Conservation (phyloP, 2,888 invertebrate species). For the Lamproptera curius region DNA sequence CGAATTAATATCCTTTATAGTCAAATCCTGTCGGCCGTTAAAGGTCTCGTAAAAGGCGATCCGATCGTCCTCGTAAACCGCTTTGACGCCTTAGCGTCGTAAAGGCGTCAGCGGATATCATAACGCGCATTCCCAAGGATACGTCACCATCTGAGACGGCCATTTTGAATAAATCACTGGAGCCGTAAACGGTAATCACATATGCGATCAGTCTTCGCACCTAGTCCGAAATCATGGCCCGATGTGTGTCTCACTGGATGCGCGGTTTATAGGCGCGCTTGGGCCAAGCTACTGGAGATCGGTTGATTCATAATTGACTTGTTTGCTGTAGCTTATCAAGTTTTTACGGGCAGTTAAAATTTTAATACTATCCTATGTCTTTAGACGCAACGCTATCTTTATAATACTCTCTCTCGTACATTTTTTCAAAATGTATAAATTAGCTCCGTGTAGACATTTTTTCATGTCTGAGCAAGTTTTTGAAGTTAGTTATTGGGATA, state of each 20-base stretch:
- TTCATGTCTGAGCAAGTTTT: too few relatives aligned
- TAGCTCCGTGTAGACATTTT: too few relatives aligned
- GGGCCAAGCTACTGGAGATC: constrained; percentile 30
- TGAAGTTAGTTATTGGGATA: too few relatives aligned
- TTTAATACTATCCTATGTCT: too few relatives aligned
- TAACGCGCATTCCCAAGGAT: constrained; percentile 21
- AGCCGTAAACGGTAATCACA: constrained; percentile 55
- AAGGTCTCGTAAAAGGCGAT: constrained; percentile 13
- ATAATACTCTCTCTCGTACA: too few relatives aligned
- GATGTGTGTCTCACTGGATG: constrained; percentile 64
- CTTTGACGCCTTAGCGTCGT: constrained; percentile 18
- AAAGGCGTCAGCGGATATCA: constrained; percentile 21
- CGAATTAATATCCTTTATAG: constrained; percentile 9
- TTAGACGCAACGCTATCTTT: too few relatives aligned
- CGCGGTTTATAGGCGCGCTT: constrained; percentile 49
- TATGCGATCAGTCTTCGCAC: constrained; percentile 60
- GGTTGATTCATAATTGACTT: too few relatives aligned
- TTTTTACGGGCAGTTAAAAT: too few relatives aligned
- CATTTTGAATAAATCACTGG: constrained; percentile 43
- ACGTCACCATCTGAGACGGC: constrained; percentile 25
- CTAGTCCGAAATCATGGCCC: constrained; percentile 50
- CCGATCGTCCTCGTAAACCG: constrained; percentile 14
- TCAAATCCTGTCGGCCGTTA: constrained; percentile 12
- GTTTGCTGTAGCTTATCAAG: too few relatives aligned
- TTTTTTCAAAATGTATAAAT: too few relatives aligned